Conservation (phyloP, 64 coral and sea anemone species). For the Porites australiensis region DNA sequence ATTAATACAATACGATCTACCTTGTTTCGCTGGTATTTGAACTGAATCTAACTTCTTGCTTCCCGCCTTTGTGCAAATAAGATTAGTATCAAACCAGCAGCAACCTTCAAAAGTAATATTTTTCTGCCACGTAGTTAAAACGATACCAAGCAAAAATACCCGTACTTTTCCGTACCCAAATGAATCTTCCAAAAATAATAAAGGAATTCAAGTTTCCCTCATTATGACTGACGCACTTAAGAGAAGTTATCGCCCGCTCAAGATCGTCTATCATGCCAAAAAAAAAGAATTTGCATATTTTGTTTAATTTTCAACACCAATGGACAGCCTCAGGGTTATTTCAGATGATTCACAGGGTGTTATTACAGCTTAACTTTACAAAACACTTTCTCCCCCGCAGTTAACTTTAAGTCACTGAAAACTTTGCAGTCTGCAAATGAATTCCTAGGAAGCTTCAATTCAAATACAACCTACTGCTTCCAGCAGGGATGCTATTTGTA, state of each 20-base stretch:
- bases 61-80: too few relatives aligned
- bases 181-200: not conserved
- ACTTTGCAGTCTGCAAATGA: not conserved
- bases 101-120: too few relatives aligned
- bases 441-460: too few relatives aligned
- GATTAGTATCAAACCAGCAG: too few relatives aligned
- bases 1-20: too few relatives aligned
- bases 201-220: not conserved
- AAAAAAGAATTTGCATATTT: conserved; percentile 19
- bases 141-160: not conserved
- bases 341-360: not conserved
- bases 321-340: not conserved
- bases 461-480: too few relatives aligned
- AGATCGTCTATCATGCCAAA: not conserved
- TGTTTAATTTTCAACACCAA: not conserved
- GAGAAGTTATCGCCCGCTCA: not conserved
- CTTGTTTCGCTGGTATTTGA: not conserved
- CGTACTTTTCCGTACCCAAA: too few relatives aligned
- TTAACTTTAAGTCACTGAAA: not conserved
- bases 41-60: not conserved
- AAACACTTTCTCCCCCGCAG: not conserved
- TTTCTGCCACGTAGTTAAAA: too few relatives aligned
- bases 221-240: not conserved
- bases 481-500: too few relatives aligned
- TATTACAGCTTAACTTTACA: not conserved